Base-by-base conservation (phyloP, 2,113 vertebrate species). In the Leucoraja erinaceus region DNA sequence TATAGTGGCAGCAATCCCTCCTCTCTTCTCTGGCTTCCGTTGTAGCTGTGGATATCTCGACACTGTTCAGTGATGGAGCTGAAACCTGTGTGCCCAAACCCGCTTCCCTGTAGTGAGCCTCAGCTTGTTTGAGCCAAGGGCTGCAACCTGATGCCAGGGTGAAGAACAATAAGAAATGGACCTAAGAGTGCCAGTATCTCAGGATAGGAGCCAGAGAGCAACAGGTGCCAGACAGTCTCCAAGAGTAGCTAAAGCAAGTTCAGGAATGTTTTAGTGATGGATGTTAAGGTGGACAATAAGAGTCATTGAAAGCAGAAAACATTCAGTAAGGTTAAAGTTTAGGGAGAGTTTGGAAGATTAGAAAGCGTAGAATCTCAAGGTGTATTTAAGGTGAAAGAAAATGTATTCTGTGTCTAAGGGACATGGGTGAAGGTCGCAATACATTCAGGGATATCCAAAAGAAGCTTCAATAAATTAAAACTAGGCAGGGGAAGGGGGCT, bases 111-210 rank as follows among this genome's bases (percentile, higher is more conserved):
- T 66, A n/a, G 31, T 28, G 90, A 91, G 90, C 68, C 90, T 91
- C 90, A 54, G 90, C 88, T 70, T 66, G 54, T 70, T 90, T 8
- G 31, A 70, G 88, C 88, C 88, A 90, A 59, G 56, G 88, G 66
- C 66, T 91, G 90, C 90, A 91, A 91, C 68, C 33, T 91, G 90
- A 91, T 91, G 90, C 90, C 33, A 72, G 83, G 59, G 14, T 63
- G 83, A 66, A 31, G 59, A 63, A 88, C 83, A 88, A 66, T 66
- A 88, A n/a, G 59, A n/a, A 33, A 61, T 18, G 83, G 10, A 18
- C 83, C 63, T 25, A 31, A 63, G 59, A 63, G 28, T 63, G 83
- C n/a, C 59, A 66, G 59, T 88, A 16, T 63, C 25, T 28, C 83
- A 88, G 12, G 28, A 66, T 61, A 63, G 59, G 28, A 88, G 83